A percentile compares a stretch with the other conserved stretches of the same genome.
Evolutionary conservation across 2,797 vertebrate species (phyloP).

Genomic region (Coreius guichenoti): DNA sequence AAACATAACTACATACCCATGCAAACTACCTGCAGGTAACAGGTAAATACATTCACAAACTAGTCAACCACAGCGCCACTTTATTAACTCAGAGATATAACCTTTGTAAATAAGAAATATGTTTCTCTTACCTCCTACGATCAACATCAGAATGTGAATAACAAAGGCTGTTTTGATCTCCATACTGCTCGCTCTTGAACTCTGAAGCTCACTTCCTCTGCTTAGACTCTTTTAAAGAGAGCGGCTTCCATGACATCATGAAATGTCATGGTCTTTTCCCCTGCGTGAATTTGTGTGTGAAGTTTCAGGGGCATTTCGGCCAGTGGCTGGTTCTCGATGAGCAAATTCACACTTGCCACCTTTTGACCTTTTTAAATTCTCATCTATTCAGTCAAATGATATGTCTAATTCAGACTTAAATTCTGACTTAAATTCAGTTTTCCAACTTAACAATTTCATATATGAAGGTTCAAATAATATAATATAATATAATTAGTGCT

Average conservation of each 20-base stretch:
- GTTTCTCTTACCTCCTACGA: constrained; percentile 72
- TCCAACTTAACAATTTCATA: not conserved
- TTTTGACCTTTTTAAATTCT: constrained; percentile 19
- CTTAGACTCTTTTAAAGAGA: constrained; percentile 59
- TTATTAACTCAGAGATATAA: not conserved
- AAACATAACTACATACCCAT: not conserved
- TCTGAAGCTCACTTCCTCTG: constrained; percentile 72
- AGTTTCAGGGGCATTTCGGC: constrained; percentile 57
- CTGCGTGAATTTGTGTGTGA: constrained; percentile 37
- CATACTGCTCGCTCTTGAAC: constrained; percentile 53
- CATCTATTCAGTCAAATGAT: not conserved
- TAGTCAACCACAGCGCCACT: not conserved
- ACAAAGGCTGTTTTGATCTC: constrained; percentile 68
- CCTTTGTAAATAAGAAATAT: not conserved
- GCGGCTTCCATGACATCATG: constrained; percentile 79
- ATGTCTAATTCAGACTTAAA: not conserved
- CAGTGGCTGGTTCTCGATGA: constrained; percentile 35
- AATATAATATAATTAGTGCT: not conserved
- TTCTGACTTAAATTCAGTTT: not conserved
- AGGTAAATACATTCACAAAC: not conserved
- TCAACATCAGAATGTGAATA: constrained; percentile 65
- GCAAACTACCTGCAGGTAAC: not conserved
- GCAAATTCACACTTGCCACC: not conserved
- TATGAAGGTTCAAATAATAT: not conserved
- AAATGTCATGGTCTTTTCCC: constrained; percentile 71